Conservation (phyloP, 2,113 vertebrate species). For the Protomyctophum bolini region DNA sequence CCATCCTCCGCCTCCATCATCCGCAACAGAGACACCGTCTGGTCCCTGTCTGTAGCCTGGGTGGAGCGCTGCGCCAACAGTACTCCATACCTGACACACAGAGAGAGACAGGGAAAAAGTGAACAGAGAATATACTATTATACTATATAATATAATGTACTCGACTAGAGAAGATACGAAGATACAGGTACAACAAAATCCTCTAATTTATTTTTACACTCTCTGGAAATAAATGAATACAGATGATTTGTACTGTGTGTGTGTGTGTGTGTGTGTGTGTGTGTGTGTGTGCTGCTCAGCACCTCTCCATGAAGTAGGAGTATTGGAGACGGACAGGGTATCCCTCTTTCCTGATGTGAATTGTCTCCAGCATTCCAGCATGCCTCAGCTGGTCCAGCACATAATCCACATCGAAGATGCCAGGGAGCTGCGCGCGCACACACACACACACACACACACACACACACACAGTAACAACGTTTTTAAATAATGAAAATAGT, state of each 20-base stretch:
- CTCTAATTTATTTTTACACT: no score
- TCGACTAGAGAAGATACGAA: no score
- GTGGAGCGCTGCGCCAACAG: slow-evolving; percentile 60
- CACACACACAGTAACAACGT: no score
- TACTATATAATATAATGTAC: no score
- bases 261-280: no score
- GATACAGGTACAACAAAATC: no score
- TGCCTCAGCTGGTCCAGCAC: slow-evolving; percentile 85
- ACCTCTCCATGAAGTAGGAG: slow-evolving; percentile 85
- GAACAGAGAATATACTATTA: no score
- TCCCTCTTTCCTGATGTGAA: slow-evolving; percentile 82
- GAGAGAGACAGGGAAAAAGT: neutral
- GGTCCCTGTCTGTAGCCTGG: slow-evolving; percentile 70
- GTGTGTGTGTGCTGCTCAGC: neutral
- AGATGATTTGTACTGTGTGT: no score
- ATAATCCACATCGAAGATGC: slow-evolving; percentile 88
- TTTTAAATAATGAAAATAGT: neutral
- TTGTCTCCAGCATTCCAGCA: slow-evolving; percentile 84
- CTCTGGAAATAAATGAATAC: no score
- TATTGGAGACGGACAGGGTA: slow-evolving; percentile 85
- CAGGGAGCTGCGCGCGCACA: slow-evolving; percentile 84
- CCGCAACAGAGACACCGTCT: slow-evolving; percentile 76
- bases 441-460: no score
- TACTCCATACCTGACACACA: slow-evolving; percentile 78
- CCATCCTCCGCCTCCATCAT: slow-evolving; percentile 70